These are phyloP conservation scores for Daboia siamensis DNA, from an alignment of 2,113 vertebrate genomes.

Conservation along the genomic window DNA sequence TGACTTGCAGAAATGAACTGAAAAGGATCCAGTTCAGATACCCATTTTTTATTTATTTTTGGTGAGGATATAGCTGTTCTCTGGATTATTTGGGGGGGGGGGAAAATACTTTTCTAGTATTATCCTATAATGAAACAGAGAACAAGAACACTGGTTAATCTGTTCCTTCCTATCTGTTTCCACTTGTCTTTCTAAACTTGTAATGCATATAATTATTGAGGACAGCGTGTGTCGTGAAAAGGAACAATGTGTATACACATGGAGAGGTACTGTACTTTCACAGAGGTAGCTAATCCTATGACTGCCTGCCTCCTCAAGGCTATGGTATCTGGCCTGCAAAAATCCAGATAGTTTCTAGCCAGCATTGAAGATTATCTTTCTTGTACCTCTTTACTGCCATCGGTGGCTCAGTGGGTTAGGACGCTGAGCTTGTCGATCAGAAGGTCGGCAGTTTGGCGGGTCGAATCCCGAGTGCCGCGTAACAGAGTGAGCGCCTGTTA, in stretches of 20 bases:
- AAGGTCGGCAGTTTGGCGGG: no score
- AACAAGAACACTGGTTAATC: background rate
- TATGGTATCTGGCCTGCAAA: background rate
- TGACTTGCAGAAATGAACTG: background rate
- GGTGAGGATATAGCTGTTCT: background rate
- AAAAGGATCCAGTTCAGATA: background rate
- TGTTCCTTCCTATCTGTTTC: background rate
- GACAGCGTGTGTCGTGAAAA: background rate
- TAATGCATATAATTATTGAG: background rate
- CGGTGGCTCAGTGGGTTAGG: no score
- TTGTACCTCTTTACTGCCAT: background rate
- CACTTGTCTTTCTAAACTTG: background rate
- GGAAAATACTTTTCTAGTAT: background rate
- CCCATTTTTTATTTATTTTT: background rate
- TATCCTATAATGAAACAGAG: background rate
- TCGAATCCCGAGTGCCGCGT: no score
- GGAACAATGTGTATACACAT: background rate
- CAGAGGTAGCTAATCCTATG: background rate
- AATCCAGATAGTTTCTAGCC: background rate
- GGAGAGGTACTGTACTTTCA: background rate
- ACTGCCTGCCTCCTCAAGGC: background rate
- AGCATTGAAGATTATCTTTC: background rate
- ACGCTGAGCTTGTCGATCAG: no score
- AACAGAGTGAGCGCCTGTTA: no score
- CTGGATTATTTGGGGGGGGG: background rate